Base-by-base conservation (phyloP, 2,888 invertebrate genomes). In the Calliopum simillimum region DNA sequence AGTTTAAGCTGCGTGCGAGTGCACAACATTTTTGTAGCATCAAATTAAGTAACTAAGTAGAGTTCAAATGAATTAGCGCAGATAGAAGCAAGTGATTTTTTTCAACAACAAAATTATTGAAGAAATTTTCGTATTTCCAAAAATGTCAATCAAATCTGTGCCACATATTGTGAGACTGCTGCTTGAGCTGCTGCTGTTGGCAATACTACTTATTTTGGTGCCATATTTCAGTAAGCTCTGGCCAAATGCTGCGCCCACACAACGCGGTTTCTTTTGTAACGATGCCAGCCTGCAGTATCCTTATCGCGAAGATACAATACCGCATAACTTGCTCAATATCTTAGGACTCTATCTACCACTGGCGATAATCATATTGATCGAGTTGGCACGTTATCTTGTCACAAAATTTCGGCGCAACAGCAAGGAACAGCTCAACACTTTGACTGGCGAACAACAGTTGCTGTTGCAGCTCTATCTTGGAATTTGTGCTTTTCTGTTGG, bases 241-340 rank as follows among this genome's bases (percentile, higher is more conserved):
- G 33, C 33, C 33, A 33, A 33, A 33, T 4, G 33, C 33, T 8
- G 5, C 53, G 0, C 43, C 75, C 3, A 76, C 77, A 1, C 74
- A 76, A 23, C 78, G 79, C 1, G 83, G 83, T 0, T 82, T 82
- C 73, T 81, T 79, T 65, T 82, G 81, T 25, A 69, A 76, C 53
- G 81, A 82, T 56, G 76, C 77, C 43, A 59, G 78, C 0, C 59
- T 82, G 13, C 80, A 76, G 77, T 80, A 80, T 75, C 83, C 83
- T 0, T 80, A 77, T 49, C 76, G 62, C 11, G 66, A 75, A 49
- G 72, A 75, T 67, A 79, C 81, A 0, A 68, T 82, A 1, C 65
- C 76, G 0, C 2, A 72, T 19, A 1, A n/a, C 1, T 55, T 76
- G 70, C 73, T 79, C 0, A 68, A 78, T 25, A 65, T 70, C 41